phyloP scores from a whole-genome alignment of 2,113 vertebrate genomes.

The Pyrgilauda ruficollis region DNA sequence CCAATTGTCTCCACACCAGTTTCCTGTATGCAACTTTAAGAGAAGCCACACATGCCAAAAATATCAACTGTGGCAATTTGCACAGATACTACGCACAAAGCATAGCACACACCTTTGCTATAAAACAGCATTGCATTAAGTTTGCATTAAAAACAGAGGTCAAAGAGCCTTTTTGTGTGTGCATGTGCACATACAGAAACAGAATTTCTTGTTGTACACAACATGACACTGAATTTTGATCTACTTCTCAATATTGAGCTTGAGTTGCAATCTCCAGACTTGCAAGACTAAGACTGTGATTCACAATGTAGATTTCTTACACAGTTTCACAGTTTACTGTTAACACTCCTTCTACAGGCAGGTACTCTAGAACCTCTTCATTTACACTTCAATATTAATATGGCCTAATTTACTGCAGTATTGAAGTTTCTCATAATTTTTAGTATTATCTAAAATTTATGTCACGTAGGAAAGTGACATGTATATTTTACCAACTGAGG shows the following conservation, averaged over 20 bases:
- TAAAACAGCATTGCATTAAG: neutral
- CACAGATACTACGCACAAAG: neutral
- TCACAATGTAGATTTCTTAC: neutral
- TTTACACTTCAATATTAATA: neutral
- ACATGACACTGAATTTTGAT: neutral
- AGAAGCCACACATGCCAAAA: neutral
- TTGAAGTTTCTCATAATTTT: neutral
- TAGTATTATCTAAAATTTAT: neutral
- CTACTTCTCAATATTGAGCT: neutral
- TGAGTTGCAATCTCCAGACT: neutral
- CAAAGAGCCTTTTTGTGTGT: neutral
- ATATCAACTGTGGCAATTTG: neutral
- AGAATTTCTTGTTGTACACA: neutral
- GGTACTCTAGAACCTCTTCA: neutral
- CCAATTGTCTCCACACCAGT: neutral
- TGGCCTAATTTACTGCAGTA: neutral
- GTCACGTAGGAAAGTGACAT: neutral
- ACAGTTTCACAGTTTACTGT: neutral
- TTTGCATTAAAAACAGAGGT: neutral
- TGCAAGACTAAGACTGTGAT: neutral
- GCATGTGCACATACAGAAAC: fast-evolving
- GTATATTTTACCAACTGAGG: neutral
- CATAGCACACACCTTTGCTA: neutral
- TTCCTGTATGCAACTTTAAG: neutral
- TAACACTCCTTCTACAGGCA: neutral